Conservation (phyloP, 2,113 vertebrate species). For the Marmota monax region DNA sequence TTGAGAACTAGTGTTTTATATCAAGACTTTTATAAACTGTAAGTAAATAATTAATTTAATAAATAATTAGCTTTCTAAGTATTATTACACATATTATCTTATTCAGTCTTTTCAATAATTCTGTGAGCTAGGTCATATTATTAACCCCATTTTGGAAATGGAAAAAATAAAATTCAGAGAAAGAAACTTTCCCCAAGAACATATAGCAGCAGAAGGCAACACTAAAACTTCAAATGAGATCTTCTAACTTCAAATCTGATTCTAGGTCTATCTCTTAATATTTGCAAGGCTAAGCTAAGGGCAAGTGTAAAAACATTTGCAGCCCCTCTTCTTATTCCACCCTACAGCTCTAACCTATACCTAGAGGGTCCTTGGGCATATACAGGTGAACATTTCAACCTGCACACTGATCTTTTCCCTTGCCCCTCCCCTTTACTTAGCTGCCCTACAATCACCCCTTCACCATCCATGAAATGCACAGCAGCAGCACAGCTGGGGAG, state of each 20-base stretch:
- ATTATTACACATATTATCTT: slow-evolving; percentile 9
- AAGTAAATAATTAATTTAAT: neutral
- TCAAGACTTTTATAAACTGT: no score
- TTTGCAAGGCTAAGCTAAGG: neutral
- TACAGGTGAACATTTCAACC: neutral
- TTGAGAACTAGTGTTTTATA: neutral
- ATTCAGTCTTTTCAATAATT: slow-evolving; percentile 22
- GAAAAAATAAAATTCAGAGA: slow-evolving; percentile 11
- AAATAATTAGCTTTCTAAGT: slow-evolving; percentile 10
- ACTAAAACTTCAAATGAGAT: slow-evolving; percentile 23
- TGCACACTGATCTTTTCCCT: neutral
- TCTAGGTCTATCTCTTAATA: neutral
- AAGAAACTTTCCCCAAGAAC: slow-evolving; percentile 33
- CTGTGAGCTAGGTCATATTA: neutral
- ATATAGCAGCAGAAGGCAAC: neutral
- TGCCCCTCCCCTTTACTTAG: neutral
- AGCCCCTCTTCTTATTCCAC: neutral
- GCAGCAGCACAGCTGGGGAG: neutral
- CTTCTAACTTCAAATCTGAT: slow-evolving; percentile 7
- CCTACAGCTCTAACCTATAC: neutral
- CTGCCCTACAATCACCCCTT: neutral
- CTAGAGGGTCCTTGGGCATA: neutral
- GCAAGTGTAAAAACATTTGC: neutral
- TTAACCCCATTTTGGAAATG: slow-evolving; percentile 19
- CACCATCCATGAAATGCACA: neutral